phyloP scores from a whole-genome alignment of 2,888 invertebrate species.

The Muschampia plurimacula region DNA sequence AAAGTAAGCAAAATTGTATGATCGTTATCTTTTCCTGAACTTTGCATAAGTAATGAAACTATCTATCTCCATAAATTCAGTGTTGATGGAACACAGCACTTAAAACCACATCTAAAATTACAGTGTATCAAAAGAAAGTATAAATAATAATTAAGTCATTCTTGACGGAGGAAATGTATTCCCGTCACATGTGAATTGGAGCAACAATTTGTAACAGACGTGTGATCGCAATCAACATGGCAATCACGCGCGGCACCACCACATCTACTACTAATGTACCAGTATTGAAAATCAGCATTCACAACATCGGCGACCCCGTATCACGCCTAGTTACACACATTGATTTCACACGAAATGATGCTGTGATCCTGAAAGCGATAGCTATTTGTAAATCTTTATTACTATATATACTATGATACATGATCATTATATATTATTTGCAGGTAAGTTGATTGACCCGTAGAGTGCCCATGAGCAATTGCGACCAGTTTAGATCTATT shows the following conservation, averaged over 20 bases:
- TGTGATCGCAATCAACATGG: constrained; percentile 76
- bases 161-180: constrained; percentile 53
- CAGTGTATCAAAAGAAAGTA: constrained; percentile 26
- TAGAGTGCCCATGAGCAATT: no score
- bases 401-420: constrained; percentile 5
- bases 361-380: constrained; percentile 33
- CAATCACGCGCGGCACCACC: constrained; percentile 76
- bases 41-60: not conserved
- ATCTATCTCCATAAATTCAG: not conserved
- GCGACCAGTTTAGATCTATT: no score
- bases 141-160: constrained; percentile 16
- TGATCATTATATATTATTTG: no score
- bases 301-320: constrained; percentile 54
- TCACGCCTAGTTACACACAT: constrained; percentile 63
- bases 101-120: constrained; percentile 3
- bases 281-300: constrained; percentile 79
- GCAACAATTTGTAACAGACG: constrained; percentile 78
- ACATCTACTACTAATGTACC: constrained; percentile 73
- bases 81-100: not conserved
- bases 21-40: not conserved
- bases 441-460: no score
- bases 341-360: constrained; percentile 60
- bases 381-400: constrained; percentile 25
- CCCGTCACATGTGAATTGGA: constrained; percentile 75
- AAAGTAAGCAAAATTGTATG: not conserved